A percentile compares a stretch with the other conserved stretches of the same genome.
phyloP scores from a whole-genome alignment of 2,797 vertebrate species.

The Clamator glandarius region DNA sequence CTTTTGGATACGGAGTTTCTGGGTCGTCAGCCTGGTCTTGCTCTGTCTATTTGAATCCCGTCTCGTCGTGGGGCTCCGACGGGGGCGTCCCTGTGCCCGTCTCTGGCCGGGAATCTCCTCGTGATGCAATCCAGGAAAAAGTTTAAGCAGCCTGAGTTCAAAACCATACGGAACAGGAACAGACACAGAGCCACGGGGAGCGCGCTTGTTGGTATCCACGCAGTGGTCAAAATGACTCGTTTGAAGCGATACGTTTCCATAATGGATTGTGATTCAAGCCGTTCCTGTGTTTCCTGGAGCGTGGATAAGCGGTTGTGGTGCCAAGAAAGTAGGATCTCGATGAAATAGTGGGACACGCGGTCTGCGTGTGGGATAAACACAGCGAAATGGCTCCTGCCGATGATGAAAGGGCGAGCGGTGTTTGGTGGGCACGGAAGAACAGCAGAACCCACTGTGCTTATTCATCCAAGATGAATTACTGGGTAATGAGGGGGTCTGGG shows the following conservation, averaged over 20 bases:
- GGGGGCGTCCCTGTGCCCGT: accelerated
- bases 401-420: background rate
- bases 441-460: background rate
- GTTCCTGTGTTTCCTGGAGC: background rate
- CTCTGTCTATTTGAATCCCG: background rate
- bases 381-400: background rate
- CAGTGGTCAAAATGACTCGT: background rate
- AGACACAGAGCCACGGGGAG: background rate
- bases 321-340: background rate
- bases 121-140: background rate
- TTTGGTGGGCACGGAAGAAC: background rate
- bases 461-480: background rate
- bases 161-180: accelerated
- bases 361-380: background rate
- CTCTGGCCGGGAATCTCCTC: background rate
- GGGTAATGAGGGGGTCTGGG: background rate
- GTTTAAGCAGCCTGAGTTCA: background rate
- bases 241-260: background rate
- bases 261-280: background rate
- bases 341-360: background rate
- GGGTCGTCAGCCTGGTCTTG: background rate
- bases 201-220: background rate
- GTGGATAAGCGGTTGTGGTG: background rate
- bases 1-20: background rate
- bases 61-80: accelerated